Evolutionary conservation across 2,113 vertebrate species (phyloP).

Genomic region (Thermophis baileyi): DNA sequence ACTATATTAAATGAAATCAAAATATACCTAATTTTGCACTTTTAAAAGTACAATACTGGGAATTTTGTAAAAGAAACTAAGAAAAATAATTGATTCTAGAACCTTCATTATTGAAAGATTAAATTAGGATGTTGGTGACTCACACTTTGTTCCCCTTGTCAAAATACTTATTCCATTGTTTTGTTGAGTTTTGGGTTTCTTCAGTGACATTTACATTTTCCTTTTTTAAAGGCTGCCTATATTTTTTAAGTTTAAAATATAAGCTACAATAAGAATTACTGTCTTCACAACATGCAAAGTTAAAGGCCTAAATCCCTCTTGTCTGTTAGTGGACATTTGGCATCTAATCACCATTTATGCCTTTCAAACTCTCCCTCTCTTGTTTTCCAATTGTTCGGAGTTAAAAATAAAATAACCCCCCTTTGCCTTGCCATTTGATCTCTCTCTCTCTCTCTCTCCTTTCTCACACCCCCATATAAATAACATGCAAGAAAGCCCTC

Average conservation of each 20-base stretch:
- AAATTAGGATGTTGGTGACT: not conserved
- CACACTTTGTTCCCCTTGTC: not conserved
- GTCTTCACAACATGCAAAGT: not conserved
- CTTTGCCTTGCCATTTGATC: not conserved
- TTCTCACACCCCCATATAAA: conserved; percentile 57
- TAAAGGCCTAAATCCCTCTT: not conserved
- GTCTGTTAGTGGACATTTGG: not conserved
- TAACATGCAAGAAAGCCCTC: conserved; percentile 67
- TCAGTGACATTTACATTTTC: not conserved
- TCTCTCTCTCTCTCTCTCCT: conserved; percentile 4
- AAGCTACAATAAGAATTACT: not conserved
- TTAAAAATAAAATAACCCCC: conserved; percentile 51
- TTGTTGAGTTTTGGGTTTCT: not conserved
- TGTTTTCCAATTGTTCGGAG: conserved; percentile 12
- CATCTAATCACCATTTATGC: not conserved
- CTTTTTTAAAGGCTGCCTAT: not conserved
- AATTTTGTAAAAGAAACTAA: conserved; percentile 15
- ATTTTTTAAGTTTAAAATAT: not conserved
- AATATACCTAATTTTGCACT: not conserved
- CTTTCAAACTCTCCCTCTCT: not conserved
- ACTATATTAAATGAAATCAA: not conserved
- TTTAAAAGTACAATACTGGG: not conserved
- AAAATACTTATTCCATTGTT: not conserved
- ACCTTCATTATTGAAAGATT: not conserved
- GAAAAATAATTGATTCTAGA: not conserved